Conservation (phyloP, 2,888 invertebrate genomes). For the Drosophila helvetica region DNA sequence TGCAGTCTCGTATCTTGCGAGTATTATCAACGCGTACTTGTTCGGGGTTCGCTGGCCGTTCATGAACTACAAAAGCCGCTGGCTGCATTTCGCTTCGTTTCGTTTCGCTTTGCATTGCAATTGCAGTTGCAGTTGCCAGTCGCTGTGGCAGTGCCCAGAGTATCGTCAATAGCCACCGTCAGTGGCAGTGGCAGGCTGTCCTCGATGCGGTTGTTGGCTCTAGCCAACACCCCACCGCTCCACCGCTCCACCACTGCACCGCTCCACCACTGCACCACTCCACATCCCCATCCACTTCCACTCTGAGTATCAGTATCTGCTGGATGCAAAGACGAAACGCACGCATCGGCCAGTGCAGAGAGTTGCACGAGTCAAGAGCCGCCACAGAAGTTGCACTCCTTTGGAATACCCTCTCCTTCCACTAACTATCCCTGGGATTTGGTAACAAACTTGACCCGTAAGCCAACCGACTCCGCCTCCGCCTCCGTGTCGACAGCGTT, state of each 20-base stretch:
- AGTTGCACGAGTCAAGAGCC: not conserved
- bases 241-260: no score
- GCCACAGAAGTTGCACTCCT: not conserved
- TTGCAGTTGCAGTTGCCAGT: conserved; percentile 34
- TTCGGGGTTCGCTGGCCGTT: conserved; percentile 68
- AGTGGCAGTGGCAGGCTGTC: conserved; percentile 38
- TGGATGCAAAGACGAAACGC: conserved; percentile 55
- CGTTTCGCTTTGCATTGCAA: not conserved
- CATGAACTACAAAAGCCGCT: conserved; percentile 76
- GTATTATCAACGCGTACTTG: conserved; percentile 59
- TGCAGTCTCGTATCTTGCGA: conserved; percentile 54
- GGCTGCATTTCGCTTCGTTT: conserved; percentile 46
- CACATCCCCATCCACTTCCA: conserved; percentile 3
- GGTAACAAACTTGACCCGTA: not conserved
- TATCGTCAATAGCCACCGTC: not conserved
- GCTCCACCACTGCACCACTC: no score
- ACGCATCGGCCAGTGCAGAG: conserved; percentile 14
- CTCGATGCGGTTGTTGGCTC: conserved; percentile 73
- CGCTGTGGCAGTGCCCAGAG: not conserved
- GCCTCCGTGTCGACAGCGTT: conserved; percentile 21
- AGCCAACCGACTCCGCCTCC: not conserved
- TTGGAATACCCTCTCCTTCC: no score
- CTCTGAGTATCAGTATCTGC: conserved; percentile 53
- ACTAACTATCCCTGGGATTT: not conserved
- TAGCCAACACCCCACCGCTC: conserved; percentile 25